phyloP scores from a whole-genome alignment of 2,888 invertebrate species.

The Sipha maydis region DNA sequence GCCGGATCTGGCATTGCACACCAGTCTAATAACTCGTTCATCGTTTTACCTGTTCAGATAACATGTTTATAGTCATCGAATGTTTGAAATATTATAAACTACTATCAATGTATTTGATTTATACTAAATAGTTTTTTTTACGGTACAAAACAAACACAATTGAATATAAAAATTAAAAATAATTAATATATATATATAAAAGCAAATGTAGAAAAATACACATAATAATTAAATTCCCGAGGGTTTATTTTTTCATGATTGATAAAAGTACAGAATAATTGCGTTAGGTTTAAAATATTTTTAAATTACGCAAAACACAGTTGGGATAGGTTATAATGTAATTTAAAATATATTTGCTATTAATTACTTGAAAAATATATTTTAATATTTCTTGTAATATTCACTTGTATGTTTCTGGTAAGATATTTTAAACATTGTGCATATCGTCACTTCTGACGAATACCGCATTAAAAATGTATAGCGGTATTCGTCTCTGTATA shows the following conservation, averaged over 20 bases:
- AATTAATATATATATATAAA: background rate
- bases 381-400: background rate
- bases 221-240: background rate
- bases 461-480: conserved; percentile 64
- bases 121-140: background rate
- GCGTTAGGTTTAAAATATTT: no score
- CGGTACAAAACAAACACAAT: conserved; percentile 8
- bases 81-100: background rate
- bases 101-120: background rate
- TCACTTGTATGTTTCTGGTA: conserved; percentile 4
- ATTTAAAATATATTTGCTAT: no score
- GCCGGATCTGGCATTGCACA: conserved; percentile 65
- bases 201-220: background rate
- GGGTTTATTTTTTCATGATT: no score
- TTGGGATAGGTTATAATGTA: no score
- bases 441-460: conserved; percentile 70
- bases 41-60: conserved; percentile 5
- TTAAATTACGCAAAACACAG: no score
- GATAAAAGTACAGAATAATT: no score
- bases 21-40: background rate
- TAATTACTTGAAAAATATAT: no score
- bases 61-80: background rate
- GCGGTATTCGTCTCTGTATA: background rate
- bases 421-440: conserved; percentile 22
- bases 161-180: background rate